Evolutionary conservation across 2,797 vertebrate species (phyloP).

Genomic region (Mormyrus proboscirostris): DNA sequence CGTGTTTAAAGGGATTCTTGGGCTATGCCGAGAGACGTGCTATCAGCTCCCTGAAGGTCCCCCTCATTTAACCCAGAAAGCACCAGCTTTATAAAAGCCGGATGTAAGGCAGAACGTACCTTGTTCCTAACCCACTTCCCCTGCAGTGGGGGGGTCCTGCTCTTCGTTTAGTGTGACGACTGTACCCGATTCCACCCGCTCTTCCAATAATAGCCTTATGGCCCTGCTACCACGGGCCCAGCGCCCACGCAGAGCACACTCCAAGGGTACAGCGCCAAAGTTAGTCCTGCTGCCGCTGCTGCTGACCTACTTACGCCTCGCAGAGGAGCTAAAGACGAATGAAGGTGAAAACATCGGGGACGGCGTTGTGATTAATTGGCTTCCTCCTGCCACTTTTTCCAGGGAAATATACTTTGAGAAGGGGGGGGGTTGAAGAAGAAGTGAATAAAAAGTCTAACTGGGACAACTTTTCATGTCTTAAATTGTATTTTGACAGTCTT

Average conservation of each 20-base stretch:
- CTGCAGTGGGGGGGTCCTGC: background rate
- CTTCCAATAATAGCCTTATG: slow-evolving; percentile 16
- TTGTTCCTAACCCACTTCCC: background rate
- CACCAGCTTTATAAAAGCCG: background rate
- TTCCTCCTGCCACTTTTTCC: slow-evolving; percentile 23
- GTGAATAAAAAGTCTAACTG: slow-evolving; percentile 8
- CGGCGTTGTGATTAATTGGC: slow-evolving; percentile 27
- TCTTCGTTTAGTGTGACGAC: background rate
- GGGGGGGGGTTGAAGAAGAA: background rate
- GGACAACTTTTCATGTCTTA: slow-evolving; percentile 1
- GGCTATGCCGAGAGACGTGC: background rate
- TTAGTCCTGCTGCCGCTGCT: slow-evolving; percentile 15
- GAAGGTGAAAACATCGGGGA: slow-evolving; percentile 36
- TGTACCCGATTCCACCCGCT: background rate
- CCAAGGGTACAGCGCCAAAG: slow-evolving; percentile 22
- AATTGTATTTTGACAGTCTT: background rate
- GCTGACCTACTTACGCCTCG: slow-evolving; percentile 32
- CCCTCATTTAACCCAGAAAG: background rate
- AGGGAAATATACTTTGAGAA: slow-evolving; percentile 15
- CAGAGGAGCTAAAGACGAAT: slow-evolving; percentile 38
- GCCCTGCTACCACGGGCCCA: background rate
- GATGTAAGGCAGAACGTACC: background rate
- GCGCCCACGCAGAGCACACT: slow-evolving; percentile 2
- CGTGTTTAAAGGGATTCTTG: background rate
- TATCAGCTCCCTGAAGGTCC: background rate